Conservation (phyloP, 2,797 vertebrate genomes). For the Phyllotis vaccarum region DNA sequence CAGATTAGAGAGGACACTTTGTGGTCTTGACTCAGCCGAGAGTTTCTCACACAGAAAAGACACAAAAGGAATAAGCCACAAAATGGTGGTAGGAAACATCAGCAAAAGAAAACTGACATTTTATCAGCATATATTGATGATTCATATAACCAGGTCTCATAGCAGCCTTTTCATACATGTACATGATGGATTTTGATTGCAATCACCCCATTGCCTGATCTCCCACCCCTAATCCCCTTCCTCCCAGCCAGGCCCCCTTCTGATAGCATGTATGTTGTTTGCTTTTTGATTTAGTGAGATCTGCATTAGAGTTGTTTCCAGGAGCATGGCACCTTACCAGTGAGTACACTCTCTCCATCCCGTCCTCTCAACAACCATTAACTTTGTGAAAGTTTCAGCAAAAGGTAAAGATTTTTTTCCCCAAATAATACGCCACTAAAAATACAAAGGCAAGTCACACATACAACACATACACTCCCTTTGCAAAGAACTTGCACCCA, state of each 20-base stretch:
- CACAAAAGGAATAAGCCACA: neutral
- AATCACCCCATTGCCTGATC: neutral
- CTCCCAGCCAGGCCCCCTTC: neutral
- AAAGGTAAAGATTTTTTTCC: neutral
- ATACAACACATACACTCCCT: neutral
- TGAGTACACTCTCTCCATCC: neutral
- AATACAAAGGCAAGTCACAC: neutral
- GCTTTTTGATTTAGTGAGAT: neutral
- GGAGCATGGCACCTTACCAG: neutral
- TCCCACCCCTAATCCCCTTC: neutral
- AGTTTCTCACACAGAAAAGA: neutral
- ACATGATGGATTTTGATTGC: neutral
- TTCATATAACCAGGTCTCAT: neutral
- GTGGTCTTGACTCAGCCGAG: neutral
- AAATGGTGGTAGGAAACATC: neutral
- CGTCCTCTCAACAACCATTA: neutral
- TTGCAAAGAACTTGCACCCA: neutral
- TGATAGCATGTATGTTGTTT: neutral
- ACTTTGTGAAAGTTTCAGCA: neutral
- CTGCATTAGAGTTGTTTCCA: neutral
- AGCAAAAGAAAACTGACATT: neutral
- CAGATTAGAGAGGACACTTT: neutral
- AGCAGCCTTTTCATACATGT: neutral
- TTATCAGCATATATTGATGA: neutral
- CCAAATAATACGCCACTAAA: neutral